Evolutionary conservation across 2,888 invertebrate genomes (phyloP).

Genomic region (Cheilosia pagana): DNA sequence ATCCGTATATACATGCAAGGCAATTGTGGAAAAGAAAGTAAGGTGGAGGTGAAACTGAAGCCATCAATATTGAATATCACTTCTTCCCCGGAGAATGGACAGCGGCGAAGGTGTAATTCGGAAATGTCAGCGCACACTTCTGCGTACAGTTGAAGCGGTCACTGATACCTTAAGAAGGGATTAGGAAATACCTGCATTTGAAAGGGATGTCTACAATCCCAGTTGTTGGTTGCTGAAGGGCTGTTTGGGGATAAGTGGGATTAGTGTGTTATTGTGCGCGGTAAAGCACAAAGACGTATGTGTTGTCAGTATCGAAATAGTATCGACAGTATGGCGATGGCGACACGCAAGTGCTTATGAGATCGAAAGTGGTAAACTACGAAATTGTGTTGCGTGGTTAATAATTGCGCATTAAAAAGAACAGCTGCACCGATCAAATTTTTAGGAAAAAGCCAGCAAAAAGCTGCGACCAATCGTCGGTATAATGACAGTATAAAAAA

Average conservation of each 20-base stretch:
- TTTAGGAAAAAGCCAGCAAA: background rate
- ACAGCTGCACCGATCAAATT: background rate
- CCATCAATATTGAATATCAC: slow-evolving; percentile 4
- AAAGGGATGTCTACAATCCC: background rate
- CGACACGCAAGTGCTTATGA: background rate
- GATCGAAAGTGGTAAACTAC: background rate
- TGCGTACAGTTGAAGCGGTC: background rate
- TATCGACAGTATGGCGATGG: background rate
- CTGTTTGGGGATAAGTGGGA: background rate
- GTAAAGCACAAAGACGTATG: background rate
- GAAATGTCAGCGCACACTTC: background rate
- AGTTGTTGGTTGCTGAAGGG: background rate
- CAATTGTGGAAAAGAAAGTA: slow-evolving; percentile 2
- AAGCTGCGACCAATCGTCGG: background rate
- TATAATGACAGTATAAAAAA: background rate
- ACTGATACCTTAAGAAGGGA: background rate
- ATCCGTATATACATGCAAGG: too few species aligned
- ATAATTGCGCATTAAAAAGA: background rate
- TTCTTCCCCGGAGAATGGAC: slow-evolving; percentile 2
- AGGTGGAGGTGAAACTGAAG: background rate
- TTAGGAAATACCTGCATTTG: background rate
- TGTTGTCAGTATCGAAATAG: background rate
- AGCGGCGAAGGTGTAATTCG: background rate
- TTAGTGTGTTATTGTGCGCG: background rate
- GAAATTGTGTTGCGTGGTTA: background rate